Conservation (phyloP, 1,140 invertebrate species). For the Hyphantria cunea region DNA sequence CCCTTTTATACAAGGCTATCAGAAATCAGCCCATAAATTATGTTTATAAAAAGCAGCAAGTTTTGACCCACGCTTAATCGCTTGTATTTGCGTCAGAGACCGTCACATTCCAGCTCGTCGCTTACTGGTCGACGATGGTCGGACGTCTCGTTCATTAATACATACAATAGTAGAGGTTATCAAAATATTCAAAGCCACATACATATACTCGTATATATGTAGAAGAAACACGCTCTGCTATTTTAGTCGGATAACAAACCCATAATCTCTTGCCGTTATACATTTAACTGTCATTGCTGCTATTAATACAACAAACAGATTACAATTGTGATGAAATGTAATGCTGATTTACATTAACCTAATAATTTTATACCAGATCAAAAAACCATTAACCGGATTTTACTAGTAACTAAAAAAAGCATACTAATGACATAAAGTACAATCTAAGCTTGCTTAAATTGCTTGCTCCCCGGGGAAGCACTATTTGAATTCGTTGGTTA, state of each 20-base stretch:
- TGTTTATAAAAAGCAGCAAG: conserved; percentile 25
- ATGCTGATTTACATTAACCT: too few relatives aligned
- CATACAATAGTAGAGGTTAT: conserved; percentile 27
- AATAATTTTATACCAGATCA: too few relatives aligned
- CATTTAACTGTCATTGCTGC: conserved; percentile 48
- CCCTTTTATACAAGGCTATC: conserved; percentile 9
- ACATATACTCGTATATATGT: conserved; percentile 45
- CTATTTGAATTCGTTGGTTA: too few relatives aligned
- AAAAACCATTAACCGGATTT: too few relatives aligned
- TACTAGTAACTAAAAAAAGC: too few relatives aligned
- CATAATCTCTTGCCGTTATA: conserved; percentile 44
- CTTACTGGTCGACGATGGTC: neutral
- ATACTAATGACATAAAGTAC: too few relatives aligned
- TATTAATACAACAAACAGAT: conserved; percentile 16
- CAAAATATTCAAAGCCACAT: conserved; percentile 43
- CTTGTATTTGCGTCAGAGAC: conserved; percentile 17
- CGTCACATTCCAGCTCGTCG: conserved; percentile 11
- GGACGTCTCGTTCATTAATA: conserved; percentile 30
- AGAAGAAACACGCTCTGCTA: conserved; percentile 46
- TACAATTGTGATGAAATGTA: neutral
- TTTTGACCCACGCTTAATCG: conserved; percentile 24
- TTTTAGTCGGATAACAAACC: conserved; percentile 48
- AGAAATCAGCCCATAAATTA: conserved; percentile 19
- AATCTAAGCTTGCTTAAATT: too few relatives aligned
- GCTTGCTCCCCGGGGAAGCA: too few relatives aligned